phyloP scores from a whole-genome alignment of 2,113 vertebrate species.

The Oenanthe oenanthe region DNA sequence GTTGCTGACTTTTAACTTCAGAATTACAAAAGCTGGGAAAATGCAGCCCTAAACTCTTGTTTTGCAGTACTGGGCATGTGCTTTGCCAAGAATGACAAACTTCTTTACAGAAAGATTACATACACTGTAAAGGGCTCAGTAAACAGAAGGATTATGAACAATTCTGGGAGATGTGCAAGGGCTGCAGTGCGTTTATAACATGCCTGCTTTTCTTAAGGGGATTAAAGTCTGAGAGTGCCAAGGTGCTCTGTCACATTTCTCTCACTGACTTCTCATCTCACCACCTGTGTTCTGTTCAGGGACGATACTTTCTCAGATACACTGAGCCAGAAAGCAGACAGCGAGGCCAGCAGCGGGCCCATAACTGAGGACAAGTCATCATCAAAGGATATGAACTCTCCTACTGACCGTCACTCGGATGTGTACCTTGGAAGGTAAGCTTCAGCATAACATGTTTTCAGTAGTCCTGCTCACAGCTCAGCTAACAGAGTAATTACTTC shows the following conservation, averaged over 20 bases:
- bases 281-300: constrained; percentile 71
- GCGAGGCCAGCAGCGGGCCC: constrained; percentile 94
- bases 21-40: background rate
- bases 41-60: background rate
- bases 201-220: background rate
- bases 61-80: background rate
- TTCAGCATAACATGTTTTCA: background rate
- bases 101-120: background rate
- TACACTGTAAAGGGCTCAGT: background rate
- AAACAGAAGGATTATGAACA: background rate
- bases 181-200: background rate
- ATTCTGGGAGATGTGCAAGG: background rate
- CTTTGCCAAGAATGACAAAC: background rate
- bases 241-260: background rate
- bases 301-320: constrained; percentile 98
- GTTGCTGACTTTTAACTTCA: background rate
- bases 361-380: constrained; percentile 91
- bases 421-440: constrained; percentile 86
- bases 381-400: constrained; percentile 89
- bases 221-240: background rate
- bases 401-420: constrained; percentile 89
- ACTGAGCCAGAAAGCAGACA: constrained; percentile 96
- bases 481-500: background rate
- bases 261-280: background rate
- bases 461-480: background rate